These are phyloP conservation scores for Protaetia brevitarsis DNA, from an alignment of 1,140 invertebrate genomes.

Conservation along the genomic window DNA sequence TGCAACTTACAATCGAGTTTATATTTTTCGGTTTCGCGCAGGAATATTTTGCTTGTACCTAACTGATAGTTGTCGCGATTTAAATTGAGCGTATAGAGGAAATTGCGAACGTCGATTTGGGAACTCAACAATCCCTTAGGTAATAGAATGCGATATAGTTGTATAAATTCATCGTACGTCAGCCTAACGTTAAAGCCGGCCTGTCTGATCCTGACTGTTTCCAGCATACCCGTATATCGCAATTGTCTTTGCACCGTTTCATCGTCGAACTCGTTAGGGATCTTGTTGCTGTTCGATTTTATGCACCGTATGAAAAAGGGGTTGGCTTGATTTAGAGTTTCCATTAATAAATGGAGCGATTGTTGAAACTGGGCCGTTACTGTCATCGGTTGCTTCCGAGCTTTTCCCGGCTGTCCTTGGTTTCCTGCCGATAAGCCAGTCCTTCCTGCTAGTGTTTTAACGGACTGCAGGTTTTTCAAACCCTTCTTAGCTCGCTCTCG, in stretches of 20 bases:
- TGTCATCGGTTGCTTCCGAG: constrained; percentile 82
- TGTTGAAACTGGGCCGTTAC: constrained; percentile 94
- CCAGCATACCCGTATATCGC: constrained; percentile 93
- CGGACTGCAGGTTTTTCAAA: constrained; percentile 83
- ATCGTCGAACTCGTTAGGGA: constrained; percentile 89
- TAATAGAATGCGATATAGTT: constrained; percentile 85
- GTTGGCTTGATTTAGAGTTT: constrained; percentile 90
- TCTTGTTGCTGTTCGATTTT: constrained; percentile 91
- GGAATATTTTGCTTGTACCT: constrained; percentile 84
- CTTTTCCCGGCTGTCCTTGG: constrained; percentile 55
- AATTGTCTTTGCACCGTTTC: constrained; percentile 85
- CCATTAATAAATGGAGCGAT: constrained; percentile 87
- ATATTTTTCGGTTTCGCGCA: constrained; percentile 91
- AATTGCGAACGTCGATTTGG: constrained; percentile 75
- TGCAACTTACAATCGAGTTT: constrained; percentile 88
- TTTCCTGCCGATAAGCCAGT: constrained; percentile 57
- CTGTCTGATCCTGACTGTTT: constrained; percentile 91
- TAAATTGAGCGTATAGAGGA: constrained; percentile 75
- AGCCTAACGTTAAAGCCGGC: constrained; percentile 93
- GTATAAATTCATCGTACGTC: constrained; percentile 92
- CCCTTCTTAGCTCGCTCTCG: constrained; percentile 76
- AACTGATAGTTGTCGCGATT: constrained; percentile 90
- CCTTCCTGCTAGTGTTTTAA: constrained; percentile 80
- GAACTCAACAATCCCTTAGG: constrained; percentile 81
- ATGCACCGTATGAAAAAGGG: constrained; percentile 97